Base-by-base conservation (phyloP, 1,140 invertebrate genomes). In the Papilio polyxenes region DNA sequence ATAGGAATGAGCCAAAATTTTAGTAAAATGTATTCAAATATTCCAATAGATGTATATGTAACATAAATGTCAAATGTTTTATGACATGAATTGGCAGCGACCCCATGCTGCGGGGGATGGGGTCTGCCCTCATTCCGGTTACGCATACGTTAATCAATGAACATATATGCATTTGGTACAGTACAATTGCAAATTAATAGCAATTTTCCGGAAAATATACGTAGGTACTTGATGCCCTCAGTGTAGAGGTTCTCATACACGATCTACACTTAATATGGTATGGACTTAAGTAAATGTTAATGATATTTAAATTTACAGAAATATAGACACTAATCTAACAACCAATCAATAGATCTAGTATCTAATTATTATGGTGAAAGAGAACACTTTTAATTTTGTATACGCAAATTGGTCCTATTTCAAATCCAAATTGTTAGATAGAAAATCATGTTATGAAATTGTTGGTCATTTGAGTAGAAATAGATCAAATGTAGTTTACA, bases 121-220 rank as follows among this genome's bases (percentile, higher is more conserved):
- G 11, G 65, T 31, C 31, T 40, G 31, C 31, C 65, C 65, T 37
- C 31, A 72, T 72, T 72, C 13, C 65, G 7, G 65, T 72, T 72
- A 11, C 31, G 65, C 65, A 72, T 72, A 72, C 31, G 65, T 40
- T 72, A 72, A 40, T 72, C 65, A 72, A 72, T 72, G 31, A 11
- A 40, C 13, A 37, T 37, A 5, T 31, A 72, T 11, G 5, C 11
- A 40, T 31, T 72, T 72, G 31, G 65, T 13, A 40, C 65, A 23
- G 31, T 37, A 6, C 7, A 20, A n/a, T 59, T 59, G 6, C n/a
- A 9, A 59, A 59, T 20, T n/a, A 56, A 8, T 15, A 56, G 17
- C 17, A 31, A 56, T 56, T 56, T 56, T n/a, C 53, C 53, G 53
- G 53, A 56, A 51, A 56, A 56, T n/a, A 49, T 49, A 6, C 9